phyloP scores from a whole-genome alignment of 2,888 invertebrate species.

The Nemapogon koenigi region DNA sequence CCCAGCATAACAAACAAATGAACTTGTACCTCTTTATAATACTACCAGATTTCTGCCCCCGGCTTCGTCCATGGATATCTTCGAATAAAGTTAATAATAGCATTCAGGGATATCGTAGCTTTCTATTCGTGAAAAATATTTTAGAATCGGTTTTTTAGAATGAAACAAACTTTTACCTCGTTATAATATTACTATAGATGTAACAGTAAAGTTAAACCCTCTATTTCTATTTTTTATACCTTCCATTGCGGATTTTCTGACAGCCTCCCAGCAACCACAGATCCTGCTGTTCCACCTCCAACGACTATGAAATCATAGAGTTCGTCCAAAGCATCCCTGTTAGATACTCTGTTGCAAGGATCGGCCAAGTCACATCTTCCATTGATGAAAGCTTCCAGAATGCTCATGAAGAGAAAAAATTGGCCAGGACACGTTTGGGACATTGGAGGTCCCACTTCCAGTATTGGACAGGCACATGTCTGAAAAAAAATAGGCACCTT shows the following conservation, averaged over 20 bases:
- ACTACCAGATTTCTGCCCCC: too few species aligned
- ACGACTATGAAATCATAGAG: conserved; percentile 72
- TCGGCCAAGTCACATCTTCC: conserved; percentile 65
- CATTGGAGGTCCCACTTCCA: conserved; percentile 64
- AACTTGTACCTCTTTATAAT: too few species aligned
- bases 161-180: too few species aligned
- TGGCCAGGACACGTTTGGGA: conserved; percentile 64
- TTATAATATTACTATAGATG: too few species aligned
- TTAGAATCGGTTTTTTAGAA: too few species aligned
- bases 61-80: too few species aligned
- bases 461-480: conserved; percentile 62
- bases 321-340: conserved; percentile 38
- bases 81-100: too few species aligned
- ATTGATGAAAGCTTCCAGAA: conserved; percentile 68
- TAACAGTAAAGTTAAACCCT: too few species aligned
- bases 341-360: conserved; percentile 64
- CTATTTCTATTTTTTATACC: conserved; percentile 28
- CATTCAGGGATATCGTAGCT: too few species aligned
- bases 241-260: conserved; percentile 72
- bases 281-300: conserved; percentile 71
- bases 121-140: too few species aligned
- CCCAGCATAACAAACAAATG: too few species aligned
- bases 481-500: conserved; percentile 18
- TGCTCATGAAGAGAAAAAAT: conserved; percentile 69
- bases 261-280: conserved; percentile 69